Base-by-base conservation (phyloP, 2,888 invertebrate genomes). In the Gasteruption jaculator region DNA sequence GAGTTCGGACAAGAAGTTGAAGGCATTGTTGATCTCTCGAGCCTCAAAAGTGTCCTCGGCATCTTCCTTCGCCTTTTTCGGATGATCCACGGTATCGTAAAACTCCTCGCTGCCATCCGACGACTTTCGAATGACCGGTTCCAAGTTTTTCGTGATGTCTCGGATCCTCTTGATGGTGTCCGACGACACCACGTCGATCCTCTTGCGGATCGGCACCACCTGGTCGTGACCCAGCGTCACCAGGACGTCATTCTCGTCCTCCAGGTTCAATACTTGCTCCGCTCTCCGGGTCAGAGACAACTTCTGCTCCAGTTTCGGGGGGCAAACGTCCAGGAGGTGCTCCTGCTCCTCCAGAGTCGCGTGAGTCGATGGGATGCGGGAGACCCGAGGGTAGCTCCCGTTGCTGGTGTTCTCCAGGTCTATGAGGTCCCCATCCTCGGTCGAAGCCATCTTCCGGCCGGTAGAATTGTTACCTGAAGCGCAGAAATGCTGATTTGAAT, bases 181-280 rank as follows among this genome's bases (percentile, higher is more conserved):
- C 20, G 61, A 63, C 3, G 68, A 69, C 2, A 69, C 69, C 0
- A 70, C 68, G 46, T 70, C 70, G 46, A 70, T 70, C 18, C 68
- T 55, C 36, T 65, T 68, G 2, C 58, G 53, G 2, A 60, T 53
- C 6, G 70, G 68, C 1, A 68, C 62, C 6, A 68, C 60, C 40
- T 69, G 62, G 40, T 70, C 70, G 38, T 70, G 69, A 4, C 69
- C 69, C 22, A 70, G 38, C 4, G 65, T 69, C 24, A 70, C 67
- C 22, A 69, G 48, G 5, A 69, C 57, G 32, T 63, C 58, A 3
- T 52, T 53, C 12, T 54, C 53, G 10, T 61, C 60, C 10, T 10
- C 47, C 20, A 44, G 39, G 24, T 43, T 44, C 4, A 49, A 48
- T 4, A 53, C 45, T n/a, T 54, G 53, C 30, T 60, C 53, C 12